Base-by-base conservation (phyloP, 2,888 invertebrate species). In the Apoderus coryli region DNA sequence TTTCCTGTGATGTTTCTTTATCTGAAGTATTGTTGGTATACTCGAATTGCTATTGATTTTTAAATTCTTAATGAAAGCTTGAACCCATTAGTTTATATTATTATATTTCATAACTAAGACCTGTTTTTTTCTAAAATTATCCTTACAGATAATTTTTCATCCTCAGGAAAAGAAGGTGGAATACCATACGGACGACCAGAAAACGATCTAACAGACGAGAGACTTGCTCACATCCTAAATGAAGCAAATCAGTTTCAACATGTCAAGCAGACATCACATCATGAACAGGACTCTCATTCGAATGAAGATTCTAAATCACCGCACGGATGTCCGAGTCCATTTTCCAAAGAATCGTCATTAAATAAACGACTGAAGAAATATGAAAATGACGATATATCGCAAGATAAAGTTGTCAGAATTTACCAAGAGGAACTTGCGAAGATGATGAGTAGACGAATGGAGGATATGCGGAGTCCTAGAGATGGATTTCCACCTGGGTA, bases 371-470 rank as follows among this genome's bases (percentile, higher is more conserved):
- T 82, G 52, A 78, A 82, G 53, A 84, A 86, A 49, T 86, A 85
- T 61, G 84, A 85, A 58, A 85, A 86, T 60, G 88, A 84, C 58
- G 92, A 92, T 63, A 84, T 93, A 61, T 84, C 93, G 22, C 92
- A 93, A 54, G 95, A 96, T 54, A 90, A 92, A 60, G 88, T 93
- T 48, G 79, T 84, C 23, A 72, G 89, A 50, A 86, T 93, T 50
- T 93, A 93, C 55, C 90, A 93, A 50, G 90, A 92, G 53, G 92
- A 95, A 55, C 64, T 93, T 39, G 81, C 86, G 34, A 93, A 93
- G 55, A 70, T 96, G 32, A 89, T 92, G 75, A 84, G 76, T 27
- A 63, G 78, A 47, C 60, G 79, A 40, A 69, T 73, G 31, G 78
- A 79, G 27, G 79, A 80, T 42, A 64, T 79, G 45, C 70, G 82